Evolutionary conservation across 2,797 vertebrate genomes (phyloP).

Genomic region (Rhyacichthys aspro): DNA sequence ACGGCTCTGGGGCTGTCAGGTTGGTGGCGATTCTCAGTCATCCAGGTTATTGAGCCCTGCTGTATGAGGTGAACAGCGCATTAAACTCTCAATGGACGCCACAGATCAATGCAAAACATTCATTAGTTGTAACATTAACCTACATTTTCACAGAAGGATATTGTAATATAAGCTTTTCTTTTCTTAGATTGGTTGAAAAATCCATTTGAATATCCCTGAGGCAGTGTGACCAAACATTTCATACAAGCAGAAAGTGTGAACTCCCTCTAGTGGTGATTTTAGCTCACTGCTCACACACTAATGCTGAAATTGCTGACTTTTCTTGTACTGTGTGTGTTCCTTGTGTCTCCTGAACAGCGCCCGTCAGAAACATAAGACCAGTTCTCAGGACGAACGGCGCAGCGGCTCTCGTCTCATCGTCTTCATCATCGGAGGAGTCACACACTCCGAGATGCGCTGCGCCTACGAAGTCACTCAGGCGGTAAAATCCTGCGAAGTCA

Average conservation of each 20-base stretch:
- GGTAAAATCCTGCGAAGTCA: constrained; percentile 90
- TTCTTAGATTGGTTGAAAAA: no score
- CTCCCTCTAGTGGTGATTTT: neutral
- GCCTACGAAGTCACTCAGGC: constrained; percentile 92
- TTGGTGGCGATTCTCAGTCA: constrained; percentile 44
- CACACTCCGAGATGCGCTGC: constrained; percentile 91
- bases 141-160: no score
- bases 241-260: no score
- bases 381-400: constrained; percentile 83
- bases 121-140: no score
- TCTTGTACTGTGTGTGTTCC: neutral
- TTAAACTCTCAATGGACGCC: no score
- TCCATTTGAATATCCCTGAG: no score
- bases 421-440: constrained; percentile 92
- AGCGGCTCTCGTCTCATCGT: constrained; percentile 88
- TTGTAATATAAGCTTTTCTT: no score
- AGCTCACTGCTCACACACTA: neutral
- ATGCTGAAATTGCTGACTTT: no score
- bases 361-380: constrained; percentile 89
- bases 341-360: constrained; percentile 75
- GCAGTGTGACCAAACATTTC: no score
- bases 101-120: no score
- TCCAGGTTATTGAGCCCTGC: no score
- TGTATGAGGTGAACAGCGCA: no score
- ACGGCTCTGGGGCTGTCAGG: constrained; percentile 95